These are phyloP conservation scores for Marasmarcha lunaedactyla DNA, from an alignment of 2,888 invertebrate species.

Conservation along the genomic window DNA sequence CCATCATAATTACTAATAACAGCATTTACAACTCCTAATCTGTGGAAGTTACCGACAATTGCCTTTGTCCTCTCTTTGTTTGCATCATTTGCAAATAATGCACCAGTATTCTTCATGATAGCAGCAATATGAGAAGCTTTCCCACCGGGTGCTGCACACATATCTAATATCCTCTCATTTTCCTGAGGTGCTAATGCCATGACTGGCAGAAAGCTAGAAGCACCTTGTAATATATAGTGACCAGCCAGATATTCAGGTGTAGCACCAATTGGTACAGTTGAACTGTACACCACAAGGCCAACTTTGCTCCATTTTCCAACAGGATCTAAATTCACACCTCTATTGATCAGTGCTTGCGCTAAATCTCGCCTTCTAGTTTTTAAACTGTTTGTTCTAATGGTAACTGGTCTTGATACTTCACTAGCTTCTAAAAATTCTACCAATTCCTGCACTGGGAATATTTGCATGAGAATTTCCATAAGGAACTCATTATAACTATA, in stretches of 20 bases:
- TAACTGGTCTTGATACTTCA: conserved; percentile 93
- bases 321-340: conserved; percentile 98
- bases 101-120: conserved; percentile 98
- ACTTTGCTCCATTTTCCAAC: conserved; percentile 99
- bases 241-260: conserved; percentile 99
- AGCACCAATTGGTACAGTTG: conserved; percentile 96
- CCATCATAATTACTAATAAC: conserved; percentile 93
- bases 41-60: conserved; percentile 95
- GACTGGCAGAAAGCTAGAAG: conserved; percentile 96
- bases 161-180: conserved; percentile 93
- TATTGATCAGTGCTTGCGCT: conserved; percentile 93
- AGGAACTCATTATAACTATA: conserved; percentile 98
- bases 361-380: conserved; percentile 93
- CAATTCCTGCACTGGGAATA: conserved; percentile 88
- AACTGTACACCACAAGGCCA: conserved; percentile 94
- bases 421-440: conserved; percentile 96
- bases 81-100: conserved; percentile 95
- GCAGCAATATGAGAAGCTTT: conserved; percentile 98
- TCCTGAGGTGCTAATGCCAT: conserved; percentile 98
- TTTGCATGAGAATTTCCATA: conserved; percentile 91
- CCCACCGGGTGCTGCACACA: conserved; percentile 98
- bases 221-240: conserved; percentile 96
- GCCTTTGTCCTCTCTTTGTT: conserved; percentile 92
- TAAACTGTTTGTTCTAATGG: conserved; percentile 94
- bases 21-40: conserved; percentile 94